Conservation (phyloP, 2,888 invertebrate species). For the Candidula unifasciata region DNA sequence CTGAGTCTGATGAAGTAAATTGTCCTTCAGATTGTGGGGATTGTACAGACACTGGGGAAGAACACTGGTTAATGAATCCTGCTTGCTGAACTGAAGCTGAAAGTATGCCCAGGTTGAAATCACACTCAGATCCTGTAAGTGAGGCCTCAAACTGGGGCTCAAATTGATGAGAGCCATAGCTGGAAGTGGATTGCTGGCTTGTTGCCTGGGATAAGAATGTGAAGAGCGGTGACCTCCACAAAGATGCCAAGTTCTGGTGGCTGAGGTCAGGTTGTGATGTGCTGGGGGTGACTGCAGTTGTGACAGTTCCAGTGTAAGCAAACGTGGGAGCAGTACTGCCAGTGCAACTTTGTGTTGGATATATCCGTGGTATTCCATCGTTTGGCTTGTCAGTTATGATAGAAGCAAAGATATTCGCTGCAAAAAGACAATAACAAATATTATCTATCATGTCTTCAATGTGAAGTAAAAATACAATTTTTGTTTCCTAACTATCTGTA, state of each 20-base stretch:
- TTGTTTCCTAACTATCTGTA: too few species aligned
- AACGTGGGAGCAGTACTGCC: constrained; percentile 72
- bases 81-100: constrained; percentile 19
- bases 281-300: constrained; percentile 80
- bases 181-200: constrained; percentile 57
- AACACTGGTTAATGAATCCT: constrained; percentile 26
- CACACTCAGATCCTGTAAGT: constrained; percentile 49
- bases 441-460: background rate
- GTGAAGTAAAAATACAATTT: too few species aligned
- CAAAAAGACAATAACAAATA: constrained; percentile 52
- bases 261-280: constrained; percentile 61
- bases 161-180: constrained; percentile 13
- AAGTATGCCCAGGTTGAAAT: constrained; percentile 46
- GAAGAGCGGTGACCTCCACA: constrained; percentile 73
- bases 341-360: constrained; percentile 47
- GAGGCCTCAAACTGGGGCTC: constrained; percentile 30
- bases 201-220: constrained; percentile 72
- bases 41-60: constrained; percentile 63
- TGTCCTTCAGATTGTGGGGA: constrained; percentile 64
- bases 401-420: constrained; percentile 75
- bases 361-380: constrained; percentile 54
- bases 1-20: constrained; percentile 48
- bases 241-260: constrained; percentile 62
- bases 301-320: constrained; percentile 85
- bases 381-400: constrained; percentile 69